phyloP scores from a whole-genome alignment of 2,888 invertebrate genomes.

The Tridacna crocea region DNA sequence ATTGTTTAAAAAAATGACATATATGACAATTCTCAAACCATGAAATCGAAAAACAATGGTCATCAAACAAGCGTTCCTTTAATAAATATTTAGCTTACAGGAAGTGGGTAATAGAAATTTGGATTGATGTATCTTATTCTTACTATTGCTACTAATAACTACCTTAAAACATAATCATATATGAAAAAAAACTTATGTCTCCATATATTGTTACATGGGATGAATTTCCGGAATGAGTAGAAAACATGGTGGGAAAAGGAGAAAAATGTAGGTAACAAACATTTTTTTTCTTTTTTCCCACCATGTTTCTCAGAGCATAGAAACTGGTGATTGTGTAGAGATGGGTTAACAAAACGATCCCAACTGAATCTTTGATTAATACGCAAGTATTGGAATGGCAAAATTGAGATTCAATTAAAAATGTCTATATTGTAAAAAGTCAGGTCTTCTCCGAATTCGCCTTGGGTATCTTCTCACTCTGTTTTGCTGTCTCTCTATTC shows the following conservation, averaged over 20 bases:
- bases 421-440: constrained; percentile 6
- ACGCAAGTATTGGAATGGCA: background rate
- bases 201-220: no score
- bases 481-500: constrained; percentile 5
- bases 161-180: no score
- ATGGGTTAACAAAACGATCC: background rate
- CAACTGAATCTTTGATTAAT: background rate
- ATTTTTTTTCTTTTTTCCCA: background rate
- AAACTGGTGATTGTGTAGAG: background rate
- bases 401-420: background rate
- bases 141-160: no score
- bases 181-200: no score
- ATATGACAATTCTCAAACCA: background rate
- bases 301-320: background rate
- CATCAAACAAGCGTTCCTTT: background rate
- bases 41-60: background rate
- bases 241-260: no score
- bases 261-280: no score
- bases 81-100: background rate
- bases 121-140: no score
- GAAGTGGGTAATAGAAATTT: background rate
- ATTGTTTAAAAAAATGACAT: background rate
- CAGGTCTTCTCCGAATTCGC: background rate
- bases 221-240: no score
- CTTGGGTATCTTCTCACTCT: constrained; percentile 1